Evolutionary conservation across 1,140 invertebrate species (phyloP).

Genomic region (Octopus sinensis): DNA sequence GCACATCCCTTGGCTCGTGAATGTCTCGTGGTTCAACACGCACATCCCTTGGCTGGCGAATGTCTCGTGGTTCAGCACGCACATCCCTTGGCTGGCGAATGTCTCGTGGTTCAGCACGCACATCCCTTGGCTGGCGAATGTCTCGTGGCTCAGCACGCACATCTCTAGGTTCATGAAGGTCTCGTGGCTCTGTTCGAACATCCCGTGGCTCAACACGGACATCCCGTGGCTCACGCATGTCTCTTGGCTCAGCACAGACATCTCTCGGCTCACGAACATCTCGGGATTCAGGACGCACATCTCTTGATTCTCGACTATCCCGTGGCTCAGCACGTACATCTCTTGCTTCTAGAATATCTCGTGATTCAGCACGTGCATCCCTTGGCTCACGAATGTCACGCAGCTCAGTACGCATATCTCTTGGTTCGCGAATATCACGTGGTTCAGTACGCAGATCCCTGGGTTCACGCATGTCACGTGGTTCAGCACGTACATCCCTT

Average conservation of each 20-base stretch:
- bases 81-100: background rate
- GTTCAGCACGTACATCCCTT: background rate
- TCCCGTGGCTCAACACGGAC: background rate
- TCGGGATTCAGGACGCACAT: background rate
- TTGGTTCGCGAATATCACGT: background rate
- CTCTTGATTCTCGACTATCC: background rate
- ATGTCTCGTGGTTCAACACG: background rate
- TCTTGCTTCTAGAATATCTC: background rate
- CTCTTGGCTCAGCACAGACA: background rate
- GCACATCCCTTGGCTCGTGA: background rate
- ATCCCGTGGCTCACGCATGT: conserved; percentile 1
- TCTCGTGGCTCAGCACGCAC: background rate
- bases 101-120: background rate
- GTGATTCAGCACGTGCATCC: background rate
- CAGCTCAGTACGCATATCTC: background rate
- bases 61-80: background rate
- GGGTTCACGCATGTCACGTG: background rate
- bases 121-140: background rate
- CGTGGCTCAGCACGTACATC: background rate
- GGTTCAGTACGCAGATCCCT: conserved; percentile 4
- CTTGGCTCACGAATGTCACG: background rate
- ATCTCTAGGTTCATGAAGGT: background rate
- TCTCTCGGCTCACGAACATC: background rate
- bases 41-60: background rate
- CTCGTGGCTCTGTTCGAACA: background rate